Percentiles rank a stretch among this genome's conserved stretches.
Conservation (phyloP, 2,888 invertebrate genomes). For the Congeria kusceri region DNA sequence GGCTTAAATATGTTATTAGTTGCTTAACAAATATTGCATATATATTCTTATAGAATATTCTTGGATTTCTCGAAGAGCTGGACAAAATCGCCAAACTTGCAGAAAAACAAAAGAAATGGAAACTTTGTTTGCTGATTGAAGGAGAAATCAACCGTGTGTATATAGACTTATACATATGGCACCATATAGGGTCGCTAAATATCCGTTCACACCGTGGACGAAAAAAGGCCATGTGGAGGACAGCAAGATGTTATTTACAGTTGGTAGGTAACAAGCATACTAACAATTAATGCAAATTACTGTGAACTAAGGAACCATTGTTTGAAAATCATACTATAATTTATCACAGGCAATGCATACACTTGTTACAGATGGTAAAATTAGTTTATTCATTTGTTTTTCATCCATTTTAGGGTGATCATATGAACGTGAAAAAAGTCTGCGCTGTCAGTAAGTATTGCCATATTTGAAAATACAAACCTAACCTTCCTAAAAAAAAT, state of each 20-base stretch:
- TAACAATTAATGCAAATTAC: too few species aligned
- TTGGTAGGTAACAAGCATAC: neutral
- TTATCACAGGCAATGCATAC: too few species aligned
- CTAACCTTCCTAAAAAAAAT: neutral
- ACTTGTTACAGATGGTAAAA: too few species aligned
- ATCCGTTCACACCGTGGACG: constrained; percentile 13
- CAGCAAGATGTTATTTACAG: constrained; percentile 21
- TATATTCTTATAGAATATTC: constrained; percentile 23
- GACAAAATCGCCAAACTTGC: constrained; percentile 36
- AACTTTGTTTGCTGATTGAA: constrained; percentile 25
- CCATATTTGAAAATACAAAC: neutral
- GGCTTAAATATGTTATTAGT: too few species aligned
- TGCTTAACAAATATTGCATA: too few species aligned
- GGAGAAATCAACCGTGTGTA: constrained; percentile 32
- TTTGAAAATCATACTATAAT: too few species aligned
- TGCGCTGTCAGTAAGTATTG: constrained; percentile 4
- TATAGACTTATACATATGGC: neutral
- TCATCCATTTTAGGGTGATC: neutral
- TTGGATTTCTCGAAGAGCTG: constrained; percentile 16
- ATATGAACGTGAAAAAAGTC: neutral
- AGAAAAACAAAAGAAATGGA: constrained; percentile 24
- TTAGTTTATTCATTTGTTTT: neutral
- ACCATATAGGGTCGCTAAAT: neutral
- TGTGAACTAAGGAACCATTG: too few species aligned
- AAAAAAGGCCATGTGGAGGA: constrained; percentile 20